Evolutionary conservation across 2,797 vertebrate genomes (phyloP), one percentile per base, ranked within the genome.

Genomic region (Pipistrellus nathusii): DNA sequence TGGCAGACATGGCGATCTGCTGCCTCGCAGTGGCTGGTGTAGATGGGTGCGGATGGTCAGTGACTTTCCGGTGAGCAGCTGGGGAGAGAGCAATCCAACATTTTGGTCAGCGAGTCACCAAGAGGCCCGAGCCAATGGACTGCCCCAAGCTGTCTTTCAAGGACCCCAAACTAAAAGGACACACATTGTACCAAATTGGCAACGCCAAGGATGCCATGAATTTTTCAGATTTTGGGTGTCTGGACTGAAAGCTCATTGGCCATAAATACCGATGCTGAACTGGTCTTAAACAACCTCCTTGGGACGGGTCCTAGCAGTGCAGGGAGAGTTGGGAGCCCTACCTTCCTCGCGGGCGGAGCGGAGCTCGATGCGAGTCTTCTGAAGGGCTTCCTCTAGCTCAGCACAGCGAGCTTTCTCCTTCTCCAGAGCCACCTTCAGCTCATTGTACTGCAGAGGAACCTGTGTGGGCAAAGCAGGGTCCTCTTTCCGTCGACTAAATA

Each of bases 1-100:
- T 99, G 95, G 99, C 99, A 10, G 99, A 99, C 99, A 99, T 99
- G 97, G 99, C 99, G 93, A 99, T 99, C 98, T 99, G 99, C 98
- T 99, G 99, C 93, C 99, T 98, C 88, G 99, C 99, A 12, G 99
- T 99, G 92, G 99, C 99, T 0, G 99, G 99, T 0, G 99, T 99
- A 73, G 99, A 99, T 0, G 99, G 98, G 92, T 99, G 98, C 64
- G 98, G 98, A 69, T 99, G 99, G 91, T 99, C 99, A 62, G 99
- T 98, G 92, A 99, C 99, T 98, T 99, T 99, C 96, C 99, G 99
- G 98, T 99, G 99, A 97, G 99, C 99, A 30, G 99, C 99, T 99
- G 97, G 25, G 93, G 96, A 97, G 8, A 98, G 88, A 98, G 18
- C 96, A 93, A 97, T 35, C 96, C 12, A 87, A 71, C 0, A 25